phyloP scores from a whole-genome alignment of 2,797 vertebrate species.

The Anolis apletophallus region DNA sequence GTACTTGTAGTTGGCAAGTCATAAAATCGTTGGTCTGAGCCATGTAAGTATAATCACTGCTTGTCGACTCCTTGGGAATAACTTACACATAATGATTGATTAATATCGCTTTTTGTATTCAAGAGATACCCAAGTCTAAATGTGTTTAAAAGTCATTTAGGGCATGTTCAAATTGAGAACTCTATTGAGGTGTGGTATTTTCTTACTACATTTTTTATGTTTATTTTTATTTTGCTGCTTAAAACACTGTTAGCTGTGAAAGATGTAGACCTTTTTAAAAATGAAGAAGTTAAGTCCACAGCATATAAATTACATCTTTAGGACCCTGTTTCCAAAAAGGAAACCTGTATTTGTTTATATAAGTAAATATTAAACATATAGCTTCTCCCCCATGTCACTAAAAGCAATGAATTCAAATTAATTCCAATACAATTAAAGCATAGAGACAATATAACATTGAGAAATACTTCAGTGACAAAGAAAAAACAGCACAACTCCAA shows the following conservation, averaged over 20 bases:
- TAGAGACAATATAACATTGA: no score
- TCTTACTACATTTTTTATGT: background rate
- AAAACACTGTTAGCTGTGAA: background rate
- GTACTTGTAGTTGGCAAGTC: conserved; percentile 20
- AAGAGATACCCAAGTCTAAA: conserved; percentile 22
- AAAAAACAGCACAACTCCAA: no score
- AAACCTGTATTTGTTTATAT: background rate
- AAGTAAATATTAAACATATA: no score
- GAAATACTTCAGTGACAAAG: no score
- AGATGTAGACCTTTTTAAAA: background rate
- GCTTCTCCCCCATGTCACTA: no score
- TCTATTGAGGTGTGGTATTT: background rate
- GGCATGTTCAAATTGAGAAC: conserved; percentile 24
- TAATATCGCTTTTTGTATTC: conserved; percentile 28
- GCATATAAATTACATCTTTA: background rate
- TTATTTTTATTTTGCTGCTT: background rate
- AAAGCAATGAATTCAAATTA: no score
- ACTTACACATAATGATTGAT: conserved; percentile 18
- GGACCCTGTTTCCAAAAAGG: background rate
- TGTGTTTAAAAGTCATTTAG: conserved; percentile 15
- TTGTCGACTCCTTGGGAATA: conserved; percentile 20
- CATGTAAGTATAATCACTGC: background rate
- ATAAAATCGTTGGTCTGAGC: conserved; percentile 29
- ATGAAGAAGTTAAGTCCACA: background rate
- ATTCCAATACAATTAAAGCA: no score